Base-by-base conservation (phyloP, 2,113 vertebrate species). In the Ramphastos sulfuratus region DNA sequence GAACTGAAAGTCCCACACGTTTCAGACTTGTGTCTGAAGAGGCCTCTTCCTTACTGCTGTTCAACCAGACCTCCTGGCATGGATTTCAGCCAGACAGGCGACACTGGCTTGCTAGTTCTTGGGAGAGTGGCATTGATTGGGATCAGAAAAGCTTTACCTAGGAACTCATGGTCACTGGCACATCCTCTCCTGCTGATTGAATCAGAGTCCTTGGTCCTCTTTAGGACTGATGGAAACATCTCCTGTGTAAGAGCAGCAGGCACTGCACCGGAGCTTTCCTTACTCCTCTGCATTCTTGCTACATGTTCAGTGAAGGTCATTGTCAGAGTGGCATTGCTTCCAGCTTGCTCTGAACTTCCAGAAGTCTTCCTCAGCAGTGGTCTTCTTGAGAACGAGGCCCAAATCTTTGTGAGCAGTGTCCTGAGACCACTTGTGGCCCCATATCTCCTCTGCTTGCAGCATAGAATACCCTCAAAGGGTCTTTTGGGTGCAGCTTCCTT, bases 1-100 rank as follows among this genome's bases (percentile, higher is more conserved):
- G 92, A 94, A 84, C 85, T 72, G 28, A 59, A 86, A 87, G 90
- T 92, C 83, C 60, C 37, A 39, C 76, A 30, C 1, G 0, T 83
- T 92, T 95, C 56, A 84, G 33, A 42, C 63, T 74, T 86, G 19
- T 72, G 35, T 86, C 75, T 76, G 80, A 84, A 42, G 79, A 70
- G n/a, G 25, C 8, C 4, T 66, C n/a, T 78, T 25, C 58, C 69
- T 72, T 54, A 30, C 2, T 0, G 1, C 61, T 83, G 25, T 48
- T 89, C 58, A 48, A 13, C 37, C 61, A 72, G 44, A 23, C 16
- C 30, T 77, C 15, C 46, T 66, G n/a, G 61, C 15, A 54, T 86
- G 80, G 65, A n/a, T 79, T 89, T 84, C 46, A 70, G 63, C 71
- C n/a, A 23, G 39, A 23, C 78, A 67, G 88, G 55, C 88, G 54